These are phyloP conservation scores for Drosophila nigrodunni DNA, from an alignment of 1,140 invertebrate genomes.

Conservation along the genomic window DNA sequence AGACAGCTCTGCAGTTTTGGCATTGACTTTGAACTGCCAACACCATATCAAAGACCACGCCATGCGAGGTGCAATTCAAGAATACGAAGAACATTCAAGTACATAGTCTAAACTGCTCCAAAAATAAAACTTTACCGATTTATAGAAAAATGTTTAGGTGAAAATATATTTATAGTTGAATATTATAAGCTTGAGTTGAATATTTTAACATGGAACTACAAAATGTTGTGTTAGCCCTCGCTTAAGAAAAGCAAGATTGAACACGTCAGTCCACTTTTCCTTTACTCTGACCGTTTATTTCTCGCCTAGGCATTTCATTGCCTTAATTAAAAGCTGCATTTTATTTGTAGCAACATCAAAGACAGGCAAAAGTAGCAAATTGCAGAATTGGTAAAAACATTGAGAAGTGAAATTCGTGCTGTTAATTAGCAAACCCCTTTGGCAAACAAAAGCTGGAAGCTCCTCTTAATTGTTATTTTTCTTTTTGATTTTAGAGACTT, in stretches of 20 bases:
- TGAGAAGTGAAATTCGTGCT: conserved; percentile 69
- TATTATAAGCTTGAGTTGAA: too few species aligned
- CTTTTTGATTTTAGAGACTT: conserved; percentile 2
- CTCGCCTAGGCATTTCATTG: conserved; percentile 73
- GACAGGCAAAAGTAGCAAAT: conserved; percentile 54
- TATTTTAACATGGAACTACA: background rate
- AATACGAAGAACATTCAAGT: background rate
- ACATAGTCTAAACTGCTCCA: too few species aligned
- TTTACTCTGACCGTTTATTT: conserved; percentile 58
- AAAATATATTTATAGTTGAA: background rate
- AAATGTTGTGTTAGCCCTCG: conserved; percentile 50
- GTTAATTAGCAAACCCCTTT: conserved; percentile 61
- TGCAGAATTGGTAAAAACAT: conserved; percentile 66
- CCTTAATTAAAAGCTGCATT: conserved; percentile 80
- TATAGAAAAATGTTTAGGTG: background rate
- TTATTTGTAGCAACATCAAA: conserved; percentile 71
- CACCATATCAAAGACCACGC: conserved; percentile 1
- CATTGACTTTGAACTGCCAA: conserved; percentile 71
- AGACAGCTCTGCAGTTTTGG: conserved; percentile 48
- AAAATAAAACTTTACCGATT: background rate
- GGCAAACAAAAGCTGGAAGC: background rate
- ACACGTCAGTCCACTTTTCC: conserved; percentile 77
- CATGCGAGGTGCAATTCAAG: conserved; percentile 18
- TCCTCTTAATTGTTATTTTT: background rate
- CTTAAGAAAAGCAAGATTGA: conserved; percentile 53